Evolutionary conservation across 2,113 vertebrate species (phyloP).

Genomic region (Brachypodius melanocephalos): DNA sequence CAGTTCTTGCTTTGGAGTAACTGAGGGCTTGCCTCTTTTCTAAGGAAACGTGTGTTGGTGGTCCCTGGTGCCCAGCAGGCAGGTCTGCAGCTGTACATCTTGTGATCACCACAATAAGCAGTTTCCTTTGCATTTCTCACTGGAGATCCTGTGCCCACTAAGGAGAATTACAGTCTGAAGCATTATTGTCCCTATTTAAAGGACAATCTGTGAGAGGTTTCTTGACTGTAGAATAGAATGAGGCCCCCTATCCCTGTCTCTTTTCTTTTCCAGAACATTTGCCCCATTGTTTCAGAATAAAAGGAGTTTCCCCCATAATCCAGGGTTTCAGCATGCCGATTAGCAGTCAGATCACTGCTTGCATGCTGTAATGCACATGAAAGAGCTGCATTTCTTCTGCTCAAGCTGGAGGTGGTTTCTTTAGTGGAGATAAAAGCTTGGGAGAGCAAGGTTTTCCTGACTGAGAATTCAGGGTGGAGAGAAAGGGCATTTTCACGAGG

Average conservation of each 20-base stretch:
- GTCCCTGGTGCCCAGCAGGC: not conserved
- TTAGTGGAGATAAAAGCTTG: constrained; percentile 6
- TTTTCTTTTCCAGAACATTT: constrained; percentile 46
- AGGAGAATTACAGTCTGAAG: not conserved
- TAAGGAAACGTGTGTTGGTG: not conserved
- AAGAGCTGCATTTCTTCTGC: constrained; percentile 15
- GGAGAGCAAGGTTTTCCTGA: not conserved
- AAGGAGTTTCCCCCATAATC: constrained; percentile 7
- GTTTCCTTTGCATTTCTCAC: not conserved
- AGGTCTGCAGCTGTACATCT: not conserved
- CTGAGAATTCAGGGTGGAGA: not conserved
- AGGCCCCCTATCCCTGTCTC: not conserved
- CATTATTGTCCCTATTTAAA: not conserved
- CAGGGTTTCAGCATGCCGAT: not conserved
- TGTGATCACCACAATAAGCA: not conserved
- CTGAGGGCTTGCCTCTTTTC: not conserved
- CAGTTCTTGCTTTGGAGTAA: not conserved
- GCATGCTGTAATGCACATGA: not conserved
- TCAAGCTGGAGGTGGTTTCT: not conserved
- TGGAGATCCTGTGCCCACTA: not conserved
- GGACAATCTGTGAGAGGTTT: not conserved
- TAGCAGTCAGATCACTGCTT: constrained; percentile 27
- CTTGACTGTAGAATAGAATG: constrained; percentile 2
- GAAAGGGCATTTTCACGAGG: no score
- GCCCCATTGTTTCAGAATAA: constrained; percentile 33